phyloP scores from a whole-genome alignment of 1,140 invertebrate species.

The Drosophila rhopaloa region DNA sequence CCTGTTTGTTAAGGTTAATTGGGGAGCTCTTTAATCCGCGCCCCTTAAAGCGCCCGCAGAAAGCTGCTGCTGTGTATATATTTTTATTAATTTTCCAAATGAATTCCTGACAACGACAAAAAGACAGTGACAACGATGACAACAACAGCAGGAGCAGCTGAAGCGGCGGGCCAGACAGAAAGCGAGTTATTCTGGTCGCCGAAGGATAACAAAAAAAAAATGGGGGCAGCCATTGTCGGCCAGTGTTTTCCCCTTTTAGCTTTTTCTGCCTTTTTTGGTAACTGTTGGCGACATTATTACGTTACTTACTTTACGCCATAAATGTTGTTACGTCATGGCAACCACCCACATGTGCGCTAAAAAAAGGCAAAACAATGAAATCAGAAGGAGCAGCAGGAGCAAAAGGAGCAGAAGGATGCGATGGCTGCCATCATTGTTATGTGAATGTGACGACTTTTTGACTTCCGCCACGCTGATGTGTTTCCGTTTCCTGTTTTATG shows the following conservation, averaged over 20 bases:
- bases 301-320: constrained; percentile 79
- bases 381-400: constrained; percentile 5
- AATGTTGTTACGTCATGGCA: constrained; percentile 76
- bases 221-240: constrained; percentile 60
- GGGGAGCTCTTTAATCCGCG: constrained; percentile 27
- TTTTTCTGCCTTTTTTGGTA: constrained; percentile 48
- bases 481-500: constrained; percentile 84
- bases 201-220: constrained; percentile 51
- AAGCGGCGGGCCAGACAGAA: constrained; percentile 25
- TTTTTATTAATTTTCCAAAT: constrained; percentile 83
- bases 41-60: constrained; percentile 37
- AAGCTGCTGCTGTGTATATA: constrained; percentile 39
- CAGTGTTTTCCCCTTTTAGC: constrained; percentile 29
- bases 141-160: constrained; percentile 42
- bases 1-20: background rate
- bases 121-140: constrained; percentile 41
- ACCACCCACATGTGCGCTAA: constrained; percentile 29
- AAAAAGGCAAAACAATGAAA: constrained; percentile 60
- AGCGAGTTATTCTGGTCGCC: constrained; percentile 43
- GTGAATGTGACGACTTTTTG: constrained; percentile 84
- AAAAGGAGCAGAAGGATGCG: constrained; percentile 24
- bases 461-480: constrained; percentile 84
- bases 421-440: constrained; percentile 80
- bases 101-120: constrained; percentile 71
- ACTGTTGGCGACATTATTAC: constrained; percentile 82